These are phyloP conservation scores for Chymomyza amoena DNA, from an alignment of 2,888 invertebrate genomes.

Conservation along the genomic window DNA sequence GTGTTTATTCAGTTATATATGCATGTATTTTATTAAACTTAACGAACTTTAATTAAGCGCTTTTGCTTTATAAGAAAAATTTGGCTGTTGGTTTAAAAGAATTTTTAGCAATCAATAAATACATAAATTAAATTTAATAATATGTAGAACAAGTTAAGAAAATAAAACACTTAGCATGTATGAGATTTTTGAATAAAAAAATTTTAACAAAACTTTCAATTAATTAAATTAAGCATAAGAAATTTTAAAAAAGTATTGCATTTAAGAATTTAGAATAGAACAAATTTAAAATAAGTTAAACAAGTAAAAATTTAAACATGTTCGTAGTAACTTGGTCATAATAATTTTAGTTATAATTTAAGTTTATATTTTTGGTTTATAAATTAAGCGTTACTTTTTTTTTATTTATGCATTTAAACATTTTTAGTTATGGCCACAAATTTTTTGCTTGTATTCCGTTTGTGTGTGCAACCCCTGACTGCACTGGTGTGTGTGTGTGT, in stretches of 20 bases:
- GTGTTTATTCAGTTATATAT: neutral
- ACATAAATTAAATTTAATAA: slow-evolving; percentile 12
- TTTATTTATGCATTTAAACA: neutral
- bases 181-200: slow-evolving; percentile 17
- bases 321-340: too few relatives aligned
- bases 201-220: neutral
- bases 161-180: slow-evolving; percentile 41
- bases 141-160: slow-evolving; percentile 33
- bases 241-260: neutral
- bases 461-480: slow-evolving; percentile 15
- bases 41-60: slow-evolving; percentile 19
- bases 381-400: neutral
- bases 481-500: slow-evolving; percentile 25
- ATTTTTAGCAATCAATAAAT: neutral
- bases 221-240: neutral
- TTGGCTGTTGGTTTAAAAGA: slow-evolving; percentile 13
- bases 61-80: slow-evolving; percentile 16
- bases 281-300: slow-evolving; percentile 22
- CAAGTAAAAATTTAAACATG: slow-evolving; percentile 3
- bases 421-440: slow-evolving; percentile 2
- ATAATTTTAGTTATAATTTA: neutral
- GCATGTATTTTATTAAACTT: neutral
- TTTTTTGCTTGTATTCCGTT: slow-evolving; percentile 39
- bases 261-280: neutral
- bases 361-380: neutral